Evolutionary conservation across 2,113 vertebrate species (phyloP).

Genomic region (Myiozetetes cayanensis): DNA sequence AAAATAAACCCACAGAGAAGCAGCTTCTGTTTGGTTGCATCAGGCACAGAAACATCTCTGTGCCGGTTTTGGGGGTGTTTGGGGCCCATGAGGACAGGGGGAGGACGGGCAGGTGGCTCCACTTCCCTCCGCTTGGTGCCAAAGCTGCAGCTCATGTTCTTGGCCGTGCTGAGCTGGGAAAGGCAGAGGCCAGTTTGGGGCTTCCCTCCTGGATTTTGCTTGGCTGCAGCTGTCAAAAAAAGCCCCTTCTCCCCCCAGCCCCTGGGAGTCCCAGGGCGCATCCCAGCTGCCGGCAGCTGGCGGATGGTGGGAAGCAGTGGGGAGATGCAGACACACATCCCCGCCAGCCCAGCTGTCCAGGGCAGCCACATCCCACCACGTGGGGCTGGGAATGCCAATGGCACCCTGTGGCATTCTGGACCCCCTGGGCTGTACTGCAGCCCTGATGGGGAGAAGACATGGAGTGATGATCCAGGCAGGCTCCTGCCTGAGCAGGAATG

Average conservation of each 20-base stretch:
- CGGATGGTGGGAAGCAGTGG: not conserved
- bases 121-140: accelerated
- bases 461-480: not conserved
- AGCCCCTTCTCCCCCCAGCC: not conserved
- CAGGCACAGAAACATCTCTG: accelerated
- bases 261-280: accelerated
- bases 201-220: not conserved
- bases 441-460: not conserved
- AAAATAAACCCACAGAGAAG: accelerated
- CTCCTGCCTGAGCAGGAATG: accelerated
- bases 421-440: not conserved
- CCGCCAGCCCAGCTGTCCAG: accelerated
- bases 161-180: not conserved
- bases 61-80: not conserved
- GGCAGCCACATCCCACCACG: accelerated
- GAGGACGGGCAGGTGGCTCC: not conserved
- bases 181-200: not conserved
- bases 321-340: not conserved
- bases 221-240: not conserved
- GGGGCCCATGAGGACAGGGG: accelerated
- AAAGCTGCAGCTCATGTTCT: not conserved
- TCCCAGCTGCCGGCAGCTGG: not conserved
- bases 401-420: accelerated
- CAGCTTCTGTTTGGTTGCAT: not conserved
- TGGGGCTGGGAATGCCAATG: accelerated